Evolutionary conservation across 2,888 invertebrate genomes (phyloP), one percentile per base, ranked within the genome.

Genomic region (Eristalinus sepulchralis): DNA sequence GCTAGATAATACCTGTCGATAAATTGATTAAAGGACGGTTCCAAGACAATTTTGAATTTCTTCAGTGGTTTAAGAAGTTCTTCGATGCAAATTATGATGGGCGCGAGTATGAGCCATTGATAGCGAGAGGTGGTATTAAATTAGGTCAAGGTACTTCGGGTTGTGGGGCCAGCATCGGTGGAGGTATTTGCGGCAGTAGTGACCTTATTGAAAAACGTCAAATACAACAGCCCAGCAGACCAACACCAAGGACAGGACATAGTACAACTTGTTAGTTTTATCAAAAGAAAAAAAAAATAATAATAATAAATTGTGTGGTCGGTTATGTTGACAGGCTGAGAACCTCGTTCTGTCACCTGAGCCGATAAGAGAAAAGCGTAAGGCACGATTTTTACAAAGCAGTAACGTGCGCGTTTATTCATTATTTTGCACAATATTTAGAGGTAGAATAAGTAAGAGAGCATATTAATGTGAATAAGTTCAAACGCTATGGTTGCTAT

Each of bases 41-140:
- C 94, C 99, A 99, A 95, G 99, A 99, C 94, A 99, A 99, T 95
- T 99, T 99, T 95, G 99, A 99, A 94, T 99, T 99, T 94, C 96
- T 99, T 91, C 99, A 99, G 95, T 99, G 99, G 99, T 99, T 99
- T 95, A 99, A 99, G 95, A 99, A 99, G 93, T 99, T 99, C 94
- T 99, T 99, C 94, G 99, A 99, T 94, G 99, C 99, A 89, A 99
- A 99, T 94, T 99, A 99, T 94, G 98, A 98, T 93, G 99, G 98
- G 89, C 96, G 97, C 91, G 98, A 98, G 90, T 99, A 99, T 93
- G 97, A 99, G 92, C 97, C 98, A 73, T 94, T 96, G 88, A 97
- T 97, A 89, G 97, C 97, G 78, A 95, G 99, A 83, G 96, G 96
- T 89, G 97, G 97, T 89, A 94, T 97, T 90, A 94, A 94, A 88